These are phyloP conservation scores for Plodia interpunctella DNA, from an alignment of 1,140 invertebrate genomes.

Conservation along the genomic window DNA sequence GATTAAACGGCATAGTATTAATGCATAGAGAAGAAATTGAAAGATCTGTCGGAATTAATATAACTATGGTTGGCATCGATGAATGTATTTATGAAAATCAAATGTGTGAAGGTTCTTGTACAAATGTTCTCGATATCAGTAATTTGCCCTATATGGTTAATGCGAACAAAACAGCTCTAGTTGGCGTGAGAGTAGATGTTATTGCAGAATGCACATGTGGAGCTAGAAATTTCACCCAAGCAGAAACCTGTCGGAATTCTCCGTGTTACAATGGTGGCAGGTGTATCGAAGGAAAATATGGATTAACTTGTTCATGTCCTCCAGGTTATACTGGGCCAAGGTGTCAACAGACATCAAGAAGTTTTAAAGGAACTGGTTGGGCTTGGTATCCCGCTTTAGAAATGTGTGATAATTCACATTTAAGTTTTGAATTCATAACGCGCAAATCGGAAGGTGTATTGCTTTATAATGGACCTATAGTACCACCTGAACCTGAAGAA, in stretches of 20 bases:
- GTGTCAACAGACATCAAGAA: slow-evolving; percentile 96
- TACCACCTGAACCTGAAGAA: slow-evolving; percentile 92
- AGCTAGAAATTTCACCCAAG: slow-evolving; percentile 92
- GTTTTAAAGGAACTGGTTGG: slow-evolving; percentile 95
- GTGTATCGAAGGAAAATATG: slow-evolving; percentile 92
- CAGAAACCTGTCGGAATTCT: slow-evolving; percentile 91
- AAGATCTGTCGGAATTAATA: slow-evolving; percentile 94
- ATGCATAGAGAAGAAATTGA: slow-evolving; percentile 97
- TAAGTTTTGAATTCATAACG: slow-evolving; percentile 97
- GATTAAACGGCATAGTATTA: slow-evolving; percentile 95
- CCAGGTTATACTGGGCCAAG: slow-evolving; percentile 94
- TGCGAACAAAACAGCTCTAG: slow-evolving; percentile 95
- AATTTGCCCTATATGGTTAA: slow-evolving; percentile 96
- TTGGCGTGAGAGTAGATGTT: slow-evolving; percentile 93
- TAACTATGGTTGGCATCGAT: slow-evolving; percentile 98
- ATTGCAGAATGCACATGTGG: slow-evolving; percentile 94
- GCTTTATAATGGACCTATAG: slow-evolving; percentile 97
- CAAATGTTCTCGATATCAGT: slow-evolving; percentile 93
- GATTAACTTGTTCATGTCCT: slow-evolving; percentile 92
- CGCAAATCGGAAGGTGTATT: slow-evolving; percentile 93
- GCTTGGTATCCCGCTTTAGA: slow-evolving; percentile 97
- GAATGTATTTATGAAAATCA: slow-evolving; percentile 97
- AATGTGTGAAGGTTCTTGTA: slow-evolving; percentile 97
- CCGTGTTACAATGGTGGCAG: slow-evolving; percentile 97
- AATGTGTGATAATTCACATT: slow-evolving; percentile 96